Evolutionary conservation across 2,888 invertebrate genomes (phyloP).

Genomic region (Drosophila cognata): DNA sequence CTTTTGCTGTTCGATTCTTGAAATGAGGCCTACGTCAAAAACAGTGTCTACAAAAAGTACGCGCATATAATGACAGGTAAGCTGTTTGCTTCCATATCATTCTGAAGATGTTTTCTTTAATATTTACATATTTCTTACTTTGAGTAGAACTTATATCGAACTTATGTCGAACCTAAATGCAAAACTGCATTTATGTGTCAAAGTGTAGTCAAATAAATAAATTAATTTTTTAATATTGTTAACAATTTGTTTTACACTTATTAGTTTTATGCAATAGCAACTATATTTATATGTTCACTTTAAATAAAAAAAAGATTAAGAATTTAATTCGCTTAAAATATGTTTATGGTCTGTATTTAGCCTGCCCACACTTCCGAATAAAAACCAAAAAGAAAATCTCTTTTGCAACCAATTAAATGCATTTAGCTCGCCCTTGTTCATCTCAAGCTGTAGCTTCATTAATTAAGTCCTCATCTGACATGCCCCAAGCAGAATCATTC

Average conservation of each 20-base stretch:
- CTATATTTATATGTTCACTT: neutral
- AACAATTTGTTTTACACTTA: neutral
- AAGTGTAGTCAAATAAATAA: neutral
- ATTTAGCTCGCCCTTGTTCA: constrained; percentile 9
- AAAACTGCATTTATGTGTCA: neutral
- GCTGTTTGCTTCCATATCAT: neutral
- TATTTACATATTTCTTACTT: neutral
- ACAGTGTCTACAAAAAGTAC: neutral
- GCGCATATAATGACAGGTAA: neutral
- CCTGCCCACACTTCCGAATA: neutral
- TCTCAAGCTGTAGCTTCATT: constrained; percentile 40
- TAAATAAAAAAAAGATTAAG: neutral
- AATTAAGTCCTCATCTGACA: constrained; percentile 46
- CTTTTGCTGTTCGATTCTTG: neutral
- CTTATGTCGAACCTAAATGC: neutral
- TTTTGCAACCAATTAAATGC: constrained; percentile 19
- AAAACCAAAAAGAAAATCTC: neutral
- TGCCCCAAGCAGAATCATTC: constrained; percentile 6
- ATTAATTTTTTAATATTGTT: neutral
- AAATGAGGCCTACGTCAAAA: neutral
- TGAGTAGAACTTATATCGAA: neutral
- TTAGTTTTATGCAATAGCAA: neutral
- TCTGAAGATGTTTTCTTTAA: neutral
- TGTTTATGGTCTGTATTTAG: neutral
- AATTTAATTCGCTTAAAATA: neutral